phyloP scores from a whole-genome alignment of 1,140 invertebrate species.

The Brachionus asplanchnoidis region DNA sequence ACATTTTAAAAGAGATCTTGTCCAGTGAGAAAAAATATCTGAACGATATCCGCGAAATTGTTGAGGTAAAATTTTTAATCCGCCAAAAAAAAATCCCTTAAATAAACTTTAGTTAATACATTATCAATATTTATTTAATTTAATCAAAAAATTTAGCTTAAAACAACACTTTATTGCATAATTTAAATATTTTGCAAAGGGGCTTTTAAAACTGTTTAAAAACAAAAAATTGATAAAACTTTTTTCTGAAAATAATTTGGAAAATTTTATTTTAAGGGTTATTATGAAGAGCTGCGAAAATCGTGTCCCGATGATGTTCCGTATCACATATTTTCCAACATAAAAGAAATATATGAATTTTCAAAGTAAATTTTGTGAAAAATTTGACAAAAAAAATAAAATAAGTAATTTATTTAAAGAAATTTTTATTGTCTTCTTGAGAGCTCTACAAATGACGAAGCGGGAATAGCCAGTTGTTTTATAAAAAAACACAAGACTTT shows the following conservation, averaged over 20 bases:
- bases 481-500: conserved; percentile 35
- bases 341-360: conserved; percentile 37
- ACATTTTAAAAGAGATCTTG: conserved; percentile 32
- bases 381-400: not conserved
- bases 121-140: not conserved
- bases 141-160: too few species aligned
- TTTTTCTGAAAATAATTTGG: not conserved
- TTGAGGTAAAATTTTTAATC: conserved; percentile 1
- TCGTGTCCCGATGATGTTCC: not conserved
- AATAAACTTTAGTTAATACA: not conserved
- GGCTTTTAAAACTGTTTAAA: not conserved
- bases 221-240: not conserved
- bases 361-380: not conserved
- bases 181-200: not conserved
- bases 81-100: not conserved
- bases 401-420: not conserved
- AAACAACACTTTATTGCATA: not conserved
- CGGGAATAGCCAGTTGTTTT: conserved; percentile 27
- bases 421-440: conserved; percentile 12
- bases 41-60: conserved; percentile 25
- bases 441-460: conserved; percentile 17
- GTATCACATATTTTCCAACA: conserved; percentile 30
- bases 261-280: conserved; percentile 9
- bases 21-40: conserved; percentile 40
- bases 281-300: not conserved